A percentile compares a stretch with the other conserved stretches of the same genome.
These are phyloP conservation scores for Oreotrochilus melanogaster DNA, from an alignment of 2,113 vertebrate genomes.

Conservation along the genomic window DNA sequence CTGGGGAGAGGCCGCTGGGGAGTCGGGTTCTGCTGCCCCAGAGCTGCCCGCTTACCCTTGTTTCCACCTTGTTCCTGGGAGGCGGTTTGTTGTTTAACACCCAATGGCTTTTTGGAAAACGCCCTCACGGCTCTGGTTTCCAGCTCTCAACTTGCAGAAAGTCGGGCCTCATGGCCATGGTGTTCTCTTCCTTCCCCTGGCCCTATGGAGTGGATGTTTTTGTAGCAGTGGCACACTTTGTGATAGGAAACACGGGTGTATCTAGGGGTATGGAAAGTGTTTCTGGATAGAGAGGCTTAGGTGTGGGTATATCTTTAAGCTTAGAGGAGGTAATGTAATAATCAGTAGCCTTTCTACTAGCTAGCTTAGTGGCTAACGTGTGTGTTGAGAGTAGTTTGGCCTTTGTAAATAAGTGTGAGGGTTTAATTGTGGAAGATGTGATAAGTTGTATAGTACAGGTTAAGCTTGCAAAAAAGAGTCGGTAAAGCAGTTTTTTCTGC, in stretches of 20 bases:
- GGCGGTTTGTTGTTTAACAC: fast-evolving
- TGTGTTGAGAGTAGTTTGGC: no score
- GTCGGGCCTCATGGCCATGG: fast-evolving
- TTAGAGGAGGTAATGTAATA: no score
- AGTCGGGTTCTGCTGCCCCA: background rate
- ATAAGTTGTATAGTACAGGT: fast-evolving
- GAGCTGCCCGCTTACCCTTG: background rate
- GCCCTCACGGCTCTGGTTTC: background rate
- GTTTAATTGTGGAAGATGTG: background rate
- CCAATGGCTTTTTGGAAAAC: fast-evolving
- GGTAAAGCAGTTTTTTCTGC: background rate
- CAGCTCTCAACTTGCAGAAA: fast-evolving
- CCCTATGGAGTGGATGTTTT: fast-evolving
- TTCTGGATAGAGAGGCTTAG: background rate
- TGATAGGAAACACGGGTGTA: fast-evolving
- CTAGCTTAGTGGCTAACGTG: background rate
- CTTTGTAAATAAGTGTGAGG: background rate
- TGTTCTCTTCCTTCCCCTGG: no score
- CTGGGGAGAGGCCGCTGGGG: background rate
- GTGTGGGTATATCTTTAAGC: fast-evolving
- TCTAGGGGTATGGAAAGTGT: fast-evolving
- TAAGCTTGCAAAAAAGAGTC: background rate
- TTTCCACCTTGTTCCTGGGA: fast-evolving
- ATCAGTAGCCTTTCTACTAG: no score
- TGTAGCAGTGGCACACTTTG: fast-evolving